phyloP scores from a whole-genome alignment of 2,888 invertebrate genomes.

The Xanthorhoe spadicearia region DNA sequence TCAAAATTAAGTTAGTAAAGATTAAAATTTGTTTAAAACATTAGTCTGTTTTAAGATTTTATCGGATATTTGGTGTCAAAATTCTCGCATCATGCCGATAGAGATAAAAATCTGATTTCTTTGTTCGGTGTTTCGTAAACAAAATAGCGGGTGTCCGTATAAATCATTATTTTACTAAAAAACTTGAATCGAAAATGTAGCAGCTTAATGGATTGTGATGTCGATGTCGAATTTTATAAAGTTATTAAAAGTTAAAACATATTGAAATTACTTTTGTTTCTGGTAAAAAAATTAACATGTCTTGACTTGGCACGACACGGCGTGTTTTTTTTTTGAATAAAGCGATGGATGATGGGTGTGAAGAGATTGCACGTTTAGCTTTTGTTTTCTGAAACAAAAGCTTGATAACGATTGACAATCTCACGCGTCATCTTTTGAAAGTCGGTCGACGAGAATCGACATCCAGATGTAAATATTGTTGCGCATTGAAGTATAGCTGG shows the following conservation, averaged over 20 bases:
- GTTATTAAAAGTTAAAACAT: background rate
- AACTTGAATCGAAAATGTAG: conserved; percentile 32
- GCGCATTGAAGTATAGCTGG: no score
- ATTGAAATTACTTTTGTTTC: no score
- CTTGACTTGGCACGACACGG: no score
- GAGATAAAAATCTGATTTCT: conserved; percentile 74
- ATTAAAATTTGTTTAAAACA: conserved; percentile 85
- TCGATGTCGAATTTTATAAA: conserved; percentile 15
- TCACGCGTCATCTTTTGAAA: no score
- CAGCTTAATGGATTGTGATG: conserved; percentile 22
- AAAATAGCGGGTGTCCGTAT: conserved; percentile 82
- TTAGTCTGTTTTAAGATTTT: conserved; percentile 81
- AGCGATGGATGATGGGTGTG: no score
- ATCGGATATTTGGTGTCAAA: conserved; percentile 83
- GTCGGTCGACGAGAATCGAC: no score
- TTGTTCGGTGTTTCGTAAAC: conserved; percentile 79
- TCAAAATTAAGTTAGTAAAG: conserved; percentile 82
- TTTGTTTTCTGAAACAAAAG: no score
- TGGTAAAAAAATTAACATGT: no score
- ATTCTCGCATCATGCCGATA: conserved; percentile 83
- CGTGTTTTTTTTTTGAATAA: no score
- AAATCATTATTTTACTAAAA: conserved; percentile 66
- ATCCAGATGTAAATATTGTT: no score
- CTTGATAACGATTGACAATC: no score
- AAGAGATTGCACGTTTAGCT: no score